Conservation (phyloP, 2,888 invertebrate genomes). For the Oligia latruncula region DNA sequence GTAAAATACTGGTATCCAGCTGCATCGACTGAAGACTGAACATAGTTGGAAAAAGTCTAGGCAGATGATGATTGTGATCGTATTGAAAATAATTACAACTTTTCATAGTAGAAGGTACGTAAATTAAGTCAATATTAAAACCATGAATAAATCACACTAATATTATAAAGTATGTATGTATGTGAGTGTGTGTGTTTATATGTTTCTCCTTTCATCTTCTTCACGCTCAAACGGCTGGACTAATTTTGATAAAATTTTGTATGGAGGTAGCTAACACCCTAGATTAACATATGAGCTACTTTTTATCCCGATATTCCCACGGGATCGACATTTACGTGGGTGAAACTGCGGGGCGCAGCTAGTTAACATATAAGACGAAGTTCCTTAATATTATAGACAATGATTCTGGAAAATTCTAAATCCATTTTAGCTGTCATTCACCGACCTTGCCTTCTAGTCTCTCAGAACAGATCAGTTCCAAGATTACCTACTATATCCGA, state of each 20-base stretch:
- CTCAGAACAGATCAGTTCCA: constrained; percentile 18
- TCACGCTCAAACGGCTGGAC: too few species aligned
- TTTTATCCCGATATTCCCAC: too few species aligned
- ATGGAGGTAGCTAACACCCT: too few species aligned
- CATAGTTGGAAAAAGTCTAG: not conserved
- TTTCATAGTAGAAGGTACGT: not conserved
- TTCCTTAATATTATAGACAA: not conserved
- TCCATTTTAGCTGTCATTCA: not conserved
- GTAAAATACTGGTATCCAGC: not conserved
- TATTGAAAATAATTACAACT: not conserved
- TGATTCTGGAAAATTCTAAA: not conserved
- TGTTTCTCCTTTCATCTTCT: too few species aligned
- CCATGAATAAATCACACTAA: too few species aligned
- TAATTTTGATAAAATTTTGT: too few species aligned
- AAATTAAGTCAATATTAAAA: too few species aligned
- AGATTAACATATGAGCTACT: too few species aligned
- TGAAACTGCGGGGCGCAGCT: too few species aligned
- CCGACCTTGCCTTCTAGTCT: not conserved
- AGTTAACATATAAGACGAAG: not conserved
- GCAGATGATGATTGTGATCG: not conserved
- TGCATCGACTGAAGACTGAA: not conserved
- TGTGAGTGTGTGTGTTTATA: too few species aligned
- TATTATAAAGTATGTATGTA: too few species aligned
- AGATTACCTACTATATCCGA: constrained; percentile 10
- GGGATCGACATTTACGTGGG: too few species aligned